phyloP scores from a whole-genome alignment of 2,113 vertebrate species.

The Formicarius rufipectus region DNA sequence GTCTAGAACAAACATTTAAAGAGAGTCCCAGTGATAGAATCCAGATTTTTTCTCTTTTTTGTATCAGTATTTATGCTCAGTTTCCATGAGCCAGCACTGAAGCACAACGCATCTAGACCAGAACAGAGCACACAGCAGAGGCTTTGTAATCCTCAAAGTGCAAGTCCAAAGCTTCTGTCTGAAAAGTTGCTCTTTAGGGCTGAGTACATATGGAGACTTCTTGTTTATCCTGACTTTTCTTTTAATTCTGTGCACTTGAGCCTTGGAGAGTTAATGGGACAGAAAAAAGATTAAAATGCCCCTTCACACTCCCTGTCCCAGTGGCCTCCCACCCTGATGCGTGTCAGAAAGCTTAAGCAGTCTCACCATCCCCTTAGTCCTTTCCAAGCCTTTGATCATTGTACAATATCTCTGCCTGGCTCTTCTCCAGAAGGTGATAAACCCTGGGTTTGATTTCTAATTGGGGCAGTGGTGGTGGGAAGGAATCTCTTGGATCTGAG shows the following conservation, averaged over 20 bases:
- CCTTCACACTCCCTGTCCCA: background rate
- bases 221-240: conserved; percentile 46
- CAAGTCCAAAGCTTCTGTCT: conserved; percentile 5
- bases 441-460: conserved; percentile 42
- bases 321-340: background rate
- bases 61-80: background rate
- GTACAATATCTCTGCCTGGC: conserved; percentile 15
- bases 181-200: conserved; percentile 26
- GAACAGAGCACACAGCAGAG: background rate
- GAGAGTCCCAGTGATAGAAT: background rate
- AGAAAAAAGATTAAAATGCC: conserved; percentile 44
- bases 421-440: conserved; percentile 38
- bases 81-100: background rate
- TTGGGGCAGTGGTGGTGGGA: conserved; percentile 16
- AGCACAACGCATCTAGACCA: background rate
- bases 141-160: conserved; percentile 47
- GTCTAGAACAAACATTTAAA: conserved; percentile 42
- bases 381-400: conserved; percentile 37
- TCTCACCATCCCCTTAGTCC: conserved; percentile 16
- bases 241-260: background rate
- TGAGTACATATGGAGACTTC: background rate
- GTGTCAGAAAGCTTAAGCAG: conserved; percentile 11
- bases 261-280: conserved; percentile 31
- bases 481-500: background rate
- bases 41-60: background rate